phyloP scores from a whole-genome alignment of 2,113 vertebrate genomes.

The Phaethornis superciliosus region DNA sequence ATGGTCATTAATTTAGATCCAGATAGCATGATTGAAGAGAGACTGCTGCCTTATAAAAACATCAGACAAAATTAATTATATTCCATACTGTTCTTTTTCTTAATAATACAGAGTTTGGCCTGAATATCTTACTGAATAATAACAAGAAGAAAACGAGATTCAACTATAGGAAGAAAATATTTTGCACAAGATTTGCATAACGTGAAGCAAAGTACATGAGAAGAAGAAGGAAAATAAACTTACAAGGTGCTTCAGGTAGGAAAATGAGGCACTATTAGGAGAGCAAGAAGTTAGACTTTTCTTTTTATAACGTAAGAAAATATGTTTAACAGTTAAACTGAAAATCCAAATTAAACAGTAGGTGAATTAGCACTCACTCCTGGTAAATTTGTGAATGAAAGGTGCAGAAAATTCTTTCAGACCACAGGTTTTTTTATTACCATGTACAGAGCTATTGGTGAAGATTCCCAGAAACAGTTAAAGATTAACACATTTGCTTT shows the following conservation, averaged over 20 bases:
- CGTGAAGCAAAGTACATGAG: not conserved
- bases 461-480: not conserved
- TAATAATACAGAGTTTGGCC: not conserved
- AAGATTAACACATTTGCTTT: not conserved
- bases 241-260: not conserved
- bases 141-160: not conserved
- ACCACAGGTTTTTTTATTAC: not conserved
- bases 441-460: not conserved
- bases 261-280: not conserved
- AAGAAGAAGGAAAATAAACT: not conserved
- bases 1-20: not conserved
- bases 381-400: not conserved
- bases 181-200: not conserved
- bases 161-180: not conserved
- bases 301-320: not conserved
- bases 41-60: not conserved
- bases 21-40: not conserved
- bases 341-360: not conserved
- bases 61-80: not conserved
- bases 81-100: not conserved
- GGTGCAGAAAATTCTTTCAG: not conserved
- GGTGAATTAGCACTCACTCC: not conserved
- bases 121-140: not conserved
- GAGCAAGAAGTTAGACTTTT: not conserved
- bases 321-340: not conserved